Evolutionary conservation across 2,888 invertebrate genomes (phyloP).

Genomic region (Eueremaeus valkanovi): DNA sequence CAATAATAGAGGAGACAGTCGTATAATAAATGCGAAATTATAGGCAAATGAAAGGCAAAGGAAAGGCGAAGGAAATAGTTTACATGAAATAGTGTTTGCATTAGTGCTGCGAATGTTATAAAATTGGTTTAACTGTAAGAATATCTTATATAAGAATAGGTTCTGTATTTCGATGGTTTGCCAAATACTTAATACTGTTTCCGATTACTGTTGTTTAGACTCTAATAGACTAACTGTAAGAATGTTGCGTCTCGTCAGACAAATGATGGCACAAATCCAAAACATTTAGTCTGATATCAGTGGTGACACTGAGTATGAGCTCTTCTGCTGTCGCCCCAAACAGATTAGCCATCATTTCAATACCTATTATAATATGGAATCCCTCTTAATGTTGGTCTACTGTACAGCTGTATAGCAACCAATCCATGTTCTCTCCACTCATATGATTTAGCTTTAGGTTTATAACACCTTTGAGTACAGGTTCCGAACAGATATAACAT

Average conservation of each 20-base stretch:
- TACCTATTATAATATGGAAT: not conserved
- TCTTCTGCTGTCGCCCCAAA: constrained; percentile 9
- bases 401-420: not conserved
- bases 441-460: not conserved
- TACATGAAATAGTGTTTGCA: too few species aligned
- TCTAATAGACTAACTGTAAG: too few species aligned
- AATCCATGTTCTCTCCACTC: not conserved
- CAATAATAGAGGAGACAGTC: not conserved
- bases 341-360: not conserved
- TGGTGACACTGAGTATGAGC: not conserved
- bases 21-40: too few species aligned
- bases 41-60: too few species aligned
- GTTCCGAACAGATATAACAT: not conserved
- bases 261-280: constrained; percentile 31
- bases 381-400: not conserved
- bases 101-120: too few species aligned
- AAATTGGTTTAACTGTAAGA: too few species aligned
- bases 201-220: too few species aligned
- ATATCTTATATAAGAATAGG: too few species aligned
- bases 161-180: too few species aligned
- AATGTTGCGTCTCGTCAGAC: not conserved
- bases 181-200: too few species aligned
- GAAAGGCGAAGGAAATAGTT: too few species aligned
- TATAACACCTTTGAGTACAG: constrained; percentile 6
- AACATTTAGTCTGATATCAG: constrained; percentile 16